Evolutionary conservation across 2,113 vertebrate genomes (phyloP).

Genomic region (Dicentrarchus labrax): DNA sequence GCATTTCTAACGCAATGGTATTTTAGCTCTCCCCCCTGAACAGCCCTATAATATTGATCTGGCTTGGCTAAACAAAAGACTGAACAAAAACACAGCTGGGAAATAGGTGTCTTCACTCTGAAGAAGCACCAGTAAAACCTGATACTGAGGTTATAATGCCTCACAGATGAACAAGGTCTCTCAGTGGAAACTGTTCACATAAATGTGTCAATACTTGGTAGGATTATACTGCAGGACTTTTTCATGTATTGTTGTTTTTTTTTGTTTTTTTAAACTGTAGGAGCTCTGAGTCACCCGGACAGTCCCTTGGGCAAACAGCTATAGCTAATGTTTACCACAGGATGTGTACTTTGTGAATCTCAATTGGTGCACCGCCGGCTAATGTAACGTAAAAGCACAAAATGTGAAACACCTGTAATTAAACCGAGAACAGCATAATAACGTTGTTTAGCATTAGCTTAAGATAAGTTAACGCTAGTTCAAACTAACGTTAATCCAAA

Average conservation of each 20-base stretch:
- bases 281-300: conserved; percentile 13
- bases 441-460: not conserved
- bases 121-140: not conserved
- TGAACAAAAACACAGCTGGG: conserved; percentile 22
- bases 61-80: conserved; percentile 6
- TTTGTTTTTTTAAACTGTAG: not conserved
- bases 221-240: not conserved
- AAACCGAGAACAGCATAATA: not conserved
- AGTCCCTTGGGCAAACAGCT: conserved; percentile 9
- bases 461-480: conserved; percentile 4
- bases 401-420: not conserved
- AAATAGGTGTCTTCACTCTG: conserved; percentile 18
- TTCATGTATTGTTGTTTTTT: not conserved
- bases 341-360: conserved; percentile 16
- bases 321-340: conserved; percentile 31
- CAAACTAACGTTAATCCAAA: not conserved
- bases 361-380: not conserved
- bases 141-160: not conserved
- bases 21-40: not conserved
- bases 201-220: not conserved
- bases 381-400: not conserved
- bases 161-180: not conserved
- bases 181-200: not conserved
- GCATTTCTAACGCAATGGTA: not conserved
- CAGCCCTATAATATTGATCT: not conserved